These are phyloP conservation scores for Hypocryptadius cinnamomeus DNA, from an alignment of 2,113 vertebrate genomes.

Conservation along the genomic window DNA sequence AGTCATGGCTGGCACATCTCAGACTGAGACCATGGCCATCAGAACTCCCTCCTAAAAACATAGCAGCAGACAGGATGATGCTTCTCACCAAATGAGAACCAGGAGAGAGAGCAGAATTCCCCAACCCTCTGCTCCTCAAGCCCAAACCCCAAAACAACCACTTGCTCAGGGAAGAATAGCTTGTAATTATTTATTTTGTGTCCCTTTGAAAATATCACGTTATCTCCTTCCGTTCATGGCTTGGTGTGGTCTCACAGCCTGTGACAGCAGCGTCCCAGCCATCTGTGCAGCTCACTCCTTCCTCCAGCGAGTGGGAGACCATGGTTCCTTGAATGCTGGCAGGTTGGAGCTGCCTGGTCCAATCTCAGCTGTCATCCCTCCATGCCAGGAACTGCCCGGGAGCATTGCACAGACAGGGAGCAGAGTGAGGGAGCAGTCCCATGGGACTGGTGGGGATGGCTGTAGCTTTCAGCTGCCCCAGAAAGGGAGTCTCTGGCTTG, in stretches of 20 bases:
- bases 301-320: background rate
- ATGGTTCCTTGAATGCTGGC: background rate
- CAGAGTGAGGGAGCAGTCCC: background rate
- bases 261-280: background rate
- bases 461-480: constrained; percentile 39
- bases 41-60: background rate
- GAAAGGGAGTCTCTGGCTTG: constrained; percentile 34
- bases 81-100: background rate
- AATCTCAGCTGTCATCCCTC: background rate
- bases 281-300: background rate
- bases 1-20: background rate
- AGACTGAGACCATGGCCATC: background rate
- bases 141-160: background rate
- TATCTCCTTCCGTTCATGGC: background rate
- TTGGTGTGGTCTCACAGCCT: background rate
- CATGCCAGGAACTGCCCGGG: accelerated
- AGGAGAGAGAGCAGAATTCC: background rate
- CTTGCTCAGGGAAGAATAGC: background rate
- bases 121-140: background rate
- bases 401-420: background rate
- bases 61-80: background rate
- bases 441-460: background rate
- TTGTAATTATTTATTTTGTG: constrained; percentile 34
- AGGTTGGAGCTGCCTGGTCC: background rate
- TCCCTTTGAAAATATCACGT: background rate